Conservation (phyloP, 2,113 vertebrate genomes). For the Xyrauchen texanus region DNA sequence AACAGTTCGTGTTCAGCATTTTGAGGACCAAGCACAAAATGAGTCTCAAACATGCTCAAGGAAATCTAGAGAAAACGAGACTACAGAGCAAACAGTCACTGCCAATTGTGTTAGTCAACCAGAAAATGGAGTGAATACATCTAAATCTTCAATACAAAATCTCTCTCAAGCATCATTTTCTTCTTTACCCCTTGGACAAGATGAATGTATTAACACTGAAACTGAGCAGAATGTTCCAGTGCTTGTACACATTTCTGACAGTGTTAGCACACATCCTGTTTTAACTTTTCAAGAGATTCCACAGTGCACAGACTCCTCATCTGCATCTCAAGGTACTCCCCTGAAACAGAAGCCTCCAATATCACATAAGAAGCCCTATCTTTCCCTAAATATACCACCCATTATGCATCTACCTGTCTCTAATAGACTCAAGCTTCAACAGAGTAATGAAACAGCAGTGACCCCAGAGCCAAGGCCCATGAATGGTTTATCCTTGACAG, state of each 20-base stretch:
- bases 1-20: conserved; percentile 44
- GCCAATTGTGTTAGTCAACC: conserved; percentile 33
- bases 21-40: conserved; percentile 65
- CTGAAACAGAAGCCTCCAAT: conserved; percentile 78
- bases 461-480: not conserved
- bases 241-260: not conserved
- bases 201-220: not conserved
- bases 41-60: conserved; percentile 65
- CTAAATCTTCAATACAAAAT: conserved; percentile 51
- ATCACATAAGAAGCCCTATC: conserved; percentile 83
- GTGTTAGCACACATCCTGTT: conserved; percentile 21
- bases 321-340: conserved; percentile 51
- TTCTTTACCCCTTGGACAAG: not conserved
- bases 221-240: conserved; percentile 9
- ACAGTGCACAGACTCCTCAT: conserved; percentile 34
- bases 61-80: conserved; percentile 66
- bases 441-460: conserved; percentile 18
- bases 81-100: conserved; percentile 10
- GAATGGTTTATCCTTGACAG: not conserved
- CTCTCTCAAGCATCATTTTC: not conserved
- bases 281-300: conserved; percentile 12
- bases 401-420: not conserved
- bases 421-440: not conserved
- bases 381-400: conserved; percentile 77
- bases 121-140: conserved; percentile 56